Evolutionary conservation across 2,113 vertebrate species (phyloP), one percentile per base, ranked within the genome.

Genomic region (Hippoglossus stenolepis): DNA sequence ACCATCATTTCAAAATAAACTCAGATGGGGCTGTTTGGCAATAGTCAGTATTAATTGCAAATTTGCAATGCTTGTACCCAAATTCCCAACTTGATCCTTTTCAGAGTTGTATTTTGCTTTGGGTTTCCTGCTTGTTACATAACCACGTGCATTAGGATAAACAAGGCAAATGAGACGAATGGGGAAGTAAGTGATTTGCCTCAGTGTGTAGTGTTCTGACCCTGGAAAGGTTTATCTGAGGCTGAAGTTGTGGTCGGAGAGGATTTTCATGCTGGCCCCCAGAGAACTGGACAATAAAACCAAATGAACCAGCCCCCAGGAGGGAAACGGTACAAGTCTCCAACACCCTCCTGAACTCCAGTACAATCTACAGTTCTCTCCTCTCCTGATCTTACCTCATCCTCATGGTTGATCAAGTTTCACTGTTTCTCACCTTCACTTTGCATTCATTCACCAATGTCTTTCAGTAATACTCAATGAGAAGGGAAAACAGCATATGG

Each of bases 241-340:
- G 57, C 43, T 57, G 3, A 67, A 79, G 26, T 80, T 31, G 66
- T 65, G 76, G 11, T 38, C 24, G 38, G 20, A 61, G 53, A 31
- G 26, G 60, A 70, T 71, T 79, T 77, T 73, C 65, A 57, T 62
- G 14, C 63, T 35, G 60, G 58, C 64, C 53, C 47, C 28, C 12
- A 70, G 47, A 69, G 63, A 82, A 64, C 12, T 40, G 65, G 49
- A 69, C 64, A 77, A 80, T 59, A 75, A 87, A 83, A 78, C 24
- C 21, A 53, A 53, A 28, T 70, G 59, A 77, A 70, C 53, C 62
- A 71, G 26, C 20, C 63, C 60, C 73, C 54, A 13, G n/a, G 61
- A 60, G 71, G 63, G 59, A 69, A 68, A 73, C 77, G 73, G 62
- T 75, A 89, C 35, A 23, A 77, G 49, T 11, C 70, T 74, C 18